Base-by-base conservation (phyloP, 2,797 vertebrate species). In the Clarias platycephalus region DNA sequence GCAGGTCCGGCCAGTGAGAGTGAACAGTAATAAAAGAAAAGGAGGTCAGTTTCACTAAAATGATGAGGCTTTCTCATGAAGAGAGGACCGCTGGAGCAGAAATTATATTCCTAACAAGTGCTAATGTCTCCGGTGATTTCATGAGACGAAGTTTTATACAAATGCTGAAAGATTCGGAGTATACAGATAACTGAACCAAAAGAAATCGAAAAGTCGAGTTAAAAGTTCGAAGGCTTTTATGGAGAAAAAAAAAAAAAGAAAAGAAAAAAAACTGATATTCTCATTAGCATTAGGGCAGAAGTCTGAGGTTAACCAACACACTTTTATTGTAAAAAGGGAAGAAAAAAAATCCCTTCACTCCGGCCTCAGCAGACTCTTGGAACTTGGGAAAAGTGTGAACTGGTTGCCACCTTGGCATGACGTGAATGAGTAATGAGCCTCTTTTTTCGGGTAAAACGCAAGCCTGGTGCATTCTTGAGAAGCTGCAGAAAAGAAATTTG, bases 341-440 rank as follows among this genome's bases (percentile, higher is more conserved):
- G 44, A 9, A 9, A 13, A 5, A 8, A n/a, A 40, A 83, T 68
- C 58, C 44, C 67, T 63, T 55, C 20, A 63, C 57, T 6, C 13
- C n/a, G 76, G 67, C 77, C 83, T 80, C 83, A 63, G 60, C 13
- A 63, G 58, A 80, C n/a, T 80, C 24, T 58, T 68, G 53, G n/a
- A 71, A 85, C 80, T 82, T 85, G 84, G 63, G 72, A 85, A 85
- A 82, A 82, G 71, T 70, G 70, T 82, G 84, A 86, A 86, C 63
- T 31, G 57, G 20, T 78, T 55, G 74, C 37, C 66, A 82, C 80
- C 28, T 49, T 71, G 74, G 5, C 84, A 71, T 82, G 80, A 85
- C 77, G 63, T 71, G 83, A 82, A 78, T 87, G 60, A 74, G 55
- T 78, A 84, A 81, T 79, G 74, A 82, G 64, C 6, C 66, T 26